A percentile compares a stretch with the other conserved stretches of the same genome.
Evolutionary conservation across 1,140 invertebrate species (phyloP).

Genomic region (Drosophila navojoa): DNA sequence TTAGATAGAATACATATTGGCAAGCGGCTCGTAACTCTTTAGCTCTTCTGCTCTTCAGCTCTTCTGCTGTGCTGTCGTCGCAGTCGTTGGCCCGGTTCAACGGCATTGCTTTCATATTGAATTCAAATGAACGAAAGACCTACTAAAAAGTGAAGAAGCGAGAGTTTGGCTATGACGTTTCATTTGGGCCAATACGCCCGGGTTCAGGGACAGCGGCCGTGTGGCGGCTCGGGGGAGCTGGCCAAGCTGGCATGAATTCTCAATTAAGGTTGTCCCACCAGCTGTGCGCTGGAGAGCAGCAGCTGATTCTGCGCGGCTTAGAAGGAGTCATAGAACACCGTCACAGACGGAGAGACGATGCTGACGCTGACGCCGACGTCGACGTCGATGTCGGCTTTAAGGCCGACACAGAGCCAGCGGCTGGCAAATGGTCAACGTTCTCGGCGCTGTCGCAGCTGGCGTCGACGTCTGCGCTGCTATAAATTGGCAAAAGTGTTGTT

Average conservation of each 20-base stretch:
- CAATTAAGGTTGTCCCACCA: constrained; percentile 59
- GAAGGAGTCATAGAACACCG: constrained; percentile 39
- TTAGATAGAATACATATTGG: no score
- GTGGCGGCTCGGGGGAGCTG: background rate
- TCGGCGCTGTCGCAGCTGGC: constrained; percentile 28
- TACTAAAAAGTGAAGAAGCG: constrained; percentile 69
- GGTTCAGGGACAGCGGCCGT: background rate
- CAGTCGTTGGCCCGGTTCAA: constrained; percentile 16
- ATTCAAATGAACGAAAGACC: constrained; percentile 39
- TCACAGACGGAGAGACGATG: no score
- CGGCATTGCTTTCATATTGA: constrained; percentile 65
- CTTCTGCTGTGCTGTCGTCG: background rate
- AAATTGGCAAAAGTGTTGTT: constrained; percentile 54
- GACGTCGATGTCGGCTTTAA: no score
- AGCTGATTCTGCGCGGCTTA: constrained; percentile 39
- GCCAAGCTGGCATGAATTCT: constrained; percentile 37
- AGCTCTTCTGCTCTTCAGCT: no score
- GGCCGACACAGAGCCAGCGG: background rate
- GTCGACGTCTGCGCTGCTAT: constrained; percentile 19
- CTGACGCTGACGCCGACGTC: no score
- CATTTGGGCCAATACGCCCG: constrained; percentile 23
- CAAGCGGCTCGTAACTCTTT: background rate
- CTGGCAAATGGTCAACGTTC: constrained; percentile 28
- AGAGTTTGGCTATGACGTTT: constrained; percentile 69
- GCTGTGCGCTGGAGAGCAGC: constrained; percentile 29